phyloP scores from a whole-genome alignment of 2,888 invertebrate genomes.

The Hydropsyche betteni region DNA sequence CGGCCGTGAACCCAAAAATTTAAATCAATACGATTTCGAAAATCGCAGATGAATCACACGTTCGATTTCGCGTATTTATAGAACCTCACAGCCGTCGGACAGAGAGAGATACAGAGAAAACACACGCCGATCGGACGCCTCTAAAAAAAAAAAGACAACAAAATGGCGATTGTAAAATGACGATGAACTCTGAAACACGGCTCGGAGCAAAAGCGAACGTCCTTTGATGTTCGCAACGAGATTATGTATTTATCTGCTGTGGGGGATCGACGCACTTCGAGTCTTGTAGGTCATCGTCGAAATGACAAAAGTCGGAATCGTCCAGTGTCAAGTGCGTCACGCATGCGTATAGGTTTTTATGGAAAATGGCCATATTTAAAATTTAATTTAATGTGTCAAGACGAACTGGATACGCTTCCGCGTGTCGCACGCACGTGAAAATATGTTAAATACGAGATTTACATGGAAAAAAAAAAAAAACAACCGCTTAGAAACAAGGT shows the following conservation, averaged over 20 bases:
- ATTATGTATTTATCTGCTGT: neutral
- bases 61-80: too few species aligned
- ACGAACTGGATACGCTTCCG: neutral
- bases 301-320: neutral
- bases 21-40: too few species aligned
- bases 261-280: constrained; percentile 4
- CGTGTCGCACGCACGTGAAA: constrained; percentile 4
- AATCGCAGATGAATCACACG: too few species aligned
- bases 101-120: too few species aligned
- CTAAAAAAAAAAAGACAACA: neutral
- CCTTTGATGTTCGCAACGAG: neutral
- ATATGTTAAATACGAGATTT: neutral
- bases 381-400: constrained; percentile 3
- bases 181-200: neutral
- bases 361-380: neutral
- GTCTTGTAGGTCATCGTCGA: constrained; percentile 6
- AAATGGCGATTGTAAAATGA: neutral
- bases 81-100: too few species aligned
- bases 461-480: neutral
- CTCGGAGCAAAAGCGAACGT: neutral
- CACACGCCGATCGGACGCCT: neutral
- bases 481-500: constrained; percentile 1
- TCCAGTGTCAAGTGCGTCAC: constrained; percentile 16
- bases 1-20: neutral
- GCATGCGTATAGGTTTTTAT: neutral